phyloP scores from a whole-genome alignment of 2,113 vertebrate genomes.

The Sinocyclocheilus grahami region DNA sequence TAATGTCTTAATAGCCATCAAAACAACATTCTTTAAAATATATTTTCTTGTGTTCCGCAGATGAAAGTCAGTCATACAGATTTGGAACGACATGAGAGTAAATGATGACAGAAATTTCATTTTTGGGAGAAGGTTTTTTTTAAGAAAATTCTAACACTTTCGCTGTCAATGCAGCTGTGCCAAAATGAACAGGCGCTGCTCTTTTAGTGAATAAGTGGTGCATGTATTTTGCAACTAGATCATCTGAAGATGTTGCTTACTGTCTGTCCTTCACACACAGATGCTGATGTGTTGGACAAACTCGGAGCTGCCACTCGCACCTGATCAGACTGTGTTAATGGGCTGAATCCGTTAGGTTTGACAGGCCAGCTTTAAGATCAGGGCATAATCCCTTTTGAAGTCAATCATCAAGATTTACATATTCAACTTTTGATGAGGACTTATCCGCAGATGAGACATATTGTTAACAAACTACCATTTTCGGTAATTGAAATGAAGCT shows the following conservation, averaged over 20 bases:
- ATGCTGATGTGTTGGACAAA: not conserved
- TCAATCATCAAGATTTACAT: not conserved
- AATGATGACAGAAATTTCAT: not conserved
- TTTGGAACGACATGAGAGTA: not conserved
- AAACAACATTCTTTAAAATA: not conserved
- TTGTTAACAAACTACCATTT: no score
- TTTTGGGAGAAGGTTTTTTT: not conserved
- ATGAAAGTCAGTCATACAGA: not conserved
- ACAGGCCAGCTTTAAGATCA: not conserved
- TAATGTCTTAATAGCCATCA: not conserved
- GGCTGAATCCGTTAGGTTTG: not conserved
- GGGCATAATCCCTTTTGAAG: not conserved
- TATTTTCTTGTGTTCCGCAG: not conserved
- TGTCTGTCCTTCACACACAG: conserved; percentile 20
- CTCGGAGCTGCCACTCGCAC: conserved; percentile 15
- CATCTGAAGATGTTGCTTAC: not conserved
- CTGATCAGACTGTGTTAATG: conserved; percentile 6
- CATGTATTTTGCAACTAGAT: conserved; percentile 6
- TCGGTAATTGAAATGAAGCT: not conserved
- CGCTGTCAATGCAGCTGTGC: not conserved
- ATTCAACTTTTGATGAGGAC: not conserved
- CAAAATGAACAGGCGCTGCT: not conserved
- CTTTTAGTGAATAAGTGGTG: not conserved
- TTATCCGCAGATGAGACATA: no score
- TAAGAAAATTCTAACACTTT: not conserved